Evolutionary conservation across 2,888 invertebrate genomes (phyloP), one percentile per base, ranked within the genome.

Genomic region (Bibio marci): DNA sequence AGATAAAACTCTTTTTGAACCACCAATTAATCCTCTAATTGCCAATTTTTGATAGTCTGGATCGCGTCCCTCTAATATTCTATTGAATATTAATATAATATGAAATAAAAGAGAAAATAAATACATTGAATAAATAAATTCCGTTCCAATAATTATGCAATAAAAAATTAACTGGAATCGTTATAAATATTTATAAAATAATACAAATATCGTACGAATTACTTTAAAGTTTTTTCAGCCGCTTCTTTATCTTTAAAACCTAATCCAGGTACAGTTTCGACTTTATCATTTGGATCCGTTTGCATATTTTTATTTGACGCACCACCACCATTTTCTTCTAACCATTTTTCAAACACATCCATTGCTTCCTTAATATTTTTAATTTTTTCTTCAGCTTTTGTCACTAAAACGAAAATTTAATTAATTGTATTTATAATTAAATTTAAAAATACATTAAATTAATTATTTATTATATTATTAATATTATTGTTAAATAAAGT

Each of bases 181-280:
- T 34, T 19, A n/a, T 27, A 14, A 14, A 4, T n/a, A n/a, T n/a
- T n/a, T n/a, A n/a, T n/a, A 15, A 11, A 37, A 28, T 30, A n/a
- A 3, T 5, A 12, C 4, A 17, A 12, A 4, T 15, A 11, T 10
- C 11, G 17, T 11, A 30, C 8, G 39, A 47, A 50, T 52, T 52
- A 62, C 62, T 71, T 64, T 6, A 83, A 59, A 1, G 81, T 80
- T 38, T 70, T 71, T 45, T 71, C 60, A 0, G 82, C 82, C 2
- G 79, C 71, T n/a, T 69, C 73, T 53, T 74, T 74, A 55, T 82
- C 80, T 55, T 82, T 82, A 58, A 82, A 83, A 17, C 82, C 79
- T 19, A 81, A 65, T 1, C 79, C 80, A 5, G 76, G 74, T 30
- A 80, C 80, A 1, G 74, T 72, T 50, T 78, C 77, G 1, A 64